Evolutionary conservation across 2,888 invertebrate species (phyloP).

Genomic region (Melangyna quadrimaculata): DNA sequence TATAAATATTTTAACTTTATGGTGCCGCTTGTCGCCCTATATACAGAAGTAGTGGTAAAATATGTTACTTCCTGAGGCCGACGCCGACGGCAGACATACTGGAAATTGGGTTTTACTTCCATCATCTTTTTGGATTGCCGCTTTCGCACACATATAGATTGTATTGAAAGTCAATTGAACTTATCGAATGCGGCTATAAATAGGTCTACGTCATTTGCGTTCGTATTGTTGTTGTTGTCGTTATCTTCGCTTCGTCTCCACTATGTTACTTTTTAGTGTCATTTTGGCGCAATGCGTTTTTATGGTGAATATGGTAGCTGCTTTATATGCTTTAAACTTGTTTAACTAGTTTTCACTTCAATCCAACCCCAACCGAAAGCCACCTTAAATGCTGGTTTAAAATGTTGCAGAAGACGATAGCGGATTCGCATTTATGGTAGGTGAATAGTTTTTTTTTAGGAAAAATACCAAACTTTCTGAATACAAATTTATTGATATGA

Average conservation of each 20-base stretch:
- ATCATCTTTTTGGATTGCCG: neutral
- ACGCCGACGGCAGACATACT: neutral
- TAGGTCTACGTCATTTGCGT: neutral
- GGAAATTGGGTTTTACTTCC: constrained; percentile 2
- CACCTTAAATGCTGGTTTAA: neutral
- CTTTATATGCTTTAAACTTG: neutral
- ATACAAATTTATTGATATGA: neutral
- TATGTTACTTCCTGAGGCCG: neutral
- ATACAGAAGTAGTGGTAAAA: neutral
- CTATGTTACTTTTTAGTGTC: neutral
- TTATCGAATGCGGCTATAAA: neutral
- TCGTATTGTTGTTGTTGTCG: neutral
- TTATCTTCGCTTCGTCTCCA: neutral
- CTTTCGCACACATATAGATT: neutral
- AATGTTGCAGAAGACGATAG: neutral
- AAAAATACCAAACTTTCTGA: neutral
- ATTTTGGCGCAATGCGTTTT: constrained; percentile 11
- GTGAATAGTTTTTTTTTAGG: neutral
- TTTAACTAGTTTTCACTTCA: neutral
- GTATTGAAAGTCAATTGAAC: constrained; percentile 3
- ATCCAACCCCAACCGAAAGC: neutral
- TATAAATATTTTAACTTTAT: neutral
- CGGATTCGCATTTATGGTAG: neutral
- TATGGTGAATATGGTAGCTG: neutral
- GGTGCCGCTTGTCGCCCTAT: neutral